Percentiles rank a stretch among this genome's conserved stretches.
These are phyloP conservation scores for Tubulanus polymorphus DNA, from an alignment of 2,888 invertebrate genomes.

Conservation along the genomic window DNA sequence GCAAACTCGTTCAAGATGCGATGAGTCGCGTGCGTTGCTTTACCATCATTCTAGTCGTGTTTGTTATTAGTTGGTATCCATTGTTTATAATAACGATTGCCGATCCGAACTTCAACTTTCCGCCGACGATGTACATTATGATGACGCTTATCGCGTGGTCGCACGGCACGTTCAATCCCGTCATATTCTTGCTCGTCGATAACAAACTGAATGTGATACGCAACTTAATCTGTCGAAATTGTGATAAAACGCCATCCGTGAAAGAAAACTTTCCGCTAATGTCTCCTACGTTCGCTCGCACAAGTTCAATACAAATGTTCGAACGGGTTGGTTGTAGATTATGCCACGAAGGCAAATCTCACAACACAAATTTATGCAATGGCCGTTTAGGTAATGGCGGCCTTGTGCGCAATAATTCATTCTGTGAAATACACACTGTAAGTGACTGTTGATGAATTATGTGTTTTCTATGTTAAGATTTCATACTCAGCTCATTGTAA, in stretches of 20 bases:
- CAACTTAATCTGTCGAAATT: conserved; percentile 29
- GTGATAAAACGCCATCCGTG: conserved; percentile 1
- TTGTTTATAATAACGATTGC: conserved; percentile 46
- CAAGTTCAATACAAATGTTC: conserved; percentile 11
- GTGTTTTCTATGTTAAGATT: not conserved
- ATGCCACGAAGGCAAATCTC: conserved; percentile 21
- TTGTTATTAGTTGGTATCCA: conserved; percentile 51
- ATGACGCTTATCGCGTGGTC: conserved; percentile 53
- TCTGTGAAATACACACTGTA: conserved; percentile 18
- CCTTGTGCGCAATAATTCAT: conserved; percentile 18
- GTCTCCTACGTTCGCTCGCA: not conserved
- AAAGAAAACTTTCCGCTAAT: conserved; percentile 3
- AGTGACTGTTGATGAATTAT: not conserved
- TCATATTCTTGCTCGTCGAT: conserved; percentile 49
- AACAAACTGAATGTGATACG: conserved; percentile 43
- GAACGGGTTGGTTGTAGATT: conserved; percentile 23
- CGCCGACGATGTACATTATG: conserved; percentile 48
- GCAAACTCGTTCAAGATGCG: conserved; percentile 40
- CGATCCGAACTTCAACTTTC: conserved; percentile 45
- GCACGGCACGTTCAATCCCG: conserved; percentile 48
- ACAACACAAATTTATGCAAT: conserved; percentile 16
- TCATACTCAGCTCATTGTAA: too few species aligned
- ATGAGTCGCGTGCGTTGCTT: conserved; percentile 47
- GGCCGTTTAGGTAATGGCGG: conserved; percentile 15
- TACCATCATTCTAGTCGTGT: conserved; percentile 41